Evolutionary conservation across 2,113 vertebrate species (phyloP).

Genomic region (Glaucomys volans): DNA sequence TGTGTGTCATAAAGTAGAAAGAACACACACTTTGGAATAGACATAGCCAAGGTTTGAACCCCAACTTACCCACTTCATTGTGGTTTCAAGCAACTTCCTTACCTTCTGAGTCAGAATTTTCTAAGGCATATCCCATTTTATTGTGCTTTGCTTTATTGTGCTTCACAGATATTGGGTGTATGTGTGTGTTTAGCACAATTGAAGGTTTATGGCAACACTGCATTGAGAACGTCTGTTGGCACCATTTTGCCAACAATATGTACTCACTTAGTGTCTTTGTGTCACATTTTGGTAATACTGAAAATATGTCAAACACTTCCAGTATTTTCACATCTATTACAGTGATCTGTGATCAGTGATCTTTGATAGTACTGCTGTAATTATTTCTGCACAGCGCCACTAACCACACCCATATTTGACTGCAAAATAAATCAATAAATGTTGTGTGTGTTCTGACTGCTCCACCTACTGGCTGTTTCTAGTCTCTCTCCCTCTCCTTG

Average conservation of each 20-base stretch:
- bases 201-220: neutral
- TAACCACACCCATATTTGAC: neutral
- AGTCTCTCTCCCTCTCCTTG: neutral
- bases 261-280: neutral
- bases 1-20: neutral
- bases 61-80: neutral
- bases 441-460: neutral
- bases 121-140: neutral
- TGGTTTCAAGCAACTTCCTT: slow-evolving; percentile 58
- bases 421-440: neutral
- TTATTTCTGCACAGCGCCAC: neutral
- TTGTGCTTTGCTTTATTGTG: neutral
- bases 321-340: neutral
- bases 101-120: slow-evolving; percentile 1
- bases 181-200: neutral
- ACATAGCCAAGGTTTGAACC: neutral
- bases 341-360: neutral
- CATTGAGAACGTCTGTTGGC: neutral
- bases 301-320: neutral
- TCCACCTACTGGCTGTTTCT: slow-evolving; percentile 3
- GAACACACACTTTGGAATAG: neutral
- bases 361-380: neutral
- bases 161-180: neutral
- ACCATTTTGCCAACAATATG: neutral
- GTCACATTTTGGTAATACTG: neutral